Base-by-base conservation (phyloP, 2,888 invertebrate species). In the Timandra comae region DNA sequence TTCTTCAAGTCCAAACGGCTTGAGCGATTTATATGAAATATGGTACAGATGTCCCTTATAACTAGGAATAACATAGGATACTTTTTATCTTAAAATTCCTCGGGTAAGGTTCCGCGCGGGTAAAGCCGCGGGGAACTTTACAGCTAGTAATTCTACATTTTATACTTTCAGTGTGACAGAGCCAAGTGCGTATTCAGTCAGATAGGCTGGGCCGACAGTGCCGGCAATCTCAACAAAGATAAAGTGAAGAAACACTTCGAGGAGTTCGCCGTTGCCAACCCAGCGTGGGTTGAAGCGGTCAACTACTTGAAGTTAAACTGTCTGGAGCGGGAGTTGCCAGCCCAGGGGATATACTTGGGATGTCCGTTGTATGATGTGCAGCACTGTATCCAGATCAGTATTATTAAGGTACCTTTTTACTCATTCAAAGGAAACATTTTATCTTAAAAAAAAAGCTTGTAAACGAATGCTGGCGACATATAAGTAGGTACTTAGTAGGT, bases 281-380 rank as follows among this genome's bases (percentile, higher is more conserved):
- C 71, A 0, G 56, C 44, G 8, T 80, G 80, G 81, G 29, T 47
- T 2, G 9, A 49, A 0, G 76, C 72, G 0, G 59, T 76, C 1
- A 45, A 60, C 21, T 42, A 58, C 8, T 37, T 59, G 22, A 71
- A 74, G 51, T 31, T 50, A 0, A 33, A 29, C 1, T 81, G 81
- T 24, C 27, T 79, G 9, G 49, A 47, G 6, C 11, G 27, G 0
- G 59, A 61, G 0, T 28, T 81, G 26, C 64, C 53, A 0, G 29
- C 74, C 0, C 78, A 75, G 29, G 76, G 81, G 0, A 27, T 51
- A 1, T 34, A 44, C n/a, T 27, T 67, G 2, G 56, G 69, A 44
- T 81, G 81, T 19, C 74, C 79, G 0, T 63, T 73, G 0, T 79
- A 63, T 41, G 81, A 81, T 25, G 43, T 72, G 19, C 43, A 66